Evolutionary conservation across 1,140 invertebrate genomes (phyloP).

Genomic region (Babylonia areolata): DNA sequence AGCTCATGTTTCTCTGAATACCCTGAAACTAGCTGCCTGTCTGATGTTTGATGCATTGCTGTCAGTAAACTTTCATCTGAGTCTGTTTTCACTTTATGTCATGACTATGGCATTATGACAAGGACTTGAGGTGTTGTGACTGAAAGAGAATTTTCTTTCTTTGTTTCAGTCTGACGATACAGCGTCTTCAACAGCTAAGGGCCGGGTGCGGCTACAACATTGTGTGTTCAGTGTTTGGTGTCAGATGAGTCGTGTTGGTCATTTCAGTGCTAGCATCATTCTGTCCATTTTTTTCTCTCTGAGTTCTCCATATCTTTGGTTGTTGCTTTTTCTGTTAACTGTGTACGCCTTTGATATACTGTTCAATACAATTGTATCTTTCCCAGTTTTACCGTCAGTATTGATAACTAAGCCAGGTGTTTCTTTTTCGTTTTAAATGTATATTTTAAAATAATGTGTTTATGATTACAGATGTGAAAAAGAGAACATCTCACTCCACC

Average conservation of each 20-base stretch:
- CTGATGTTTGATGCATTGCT: no score
- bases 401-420: background rate
- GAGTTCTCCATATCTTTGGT: conserved; percentile 12
- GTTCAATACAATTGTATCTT: background rate
- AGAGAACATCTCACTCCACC: no score
- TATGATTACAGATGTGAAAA: no score
- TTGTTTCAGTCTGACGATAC: background rate
- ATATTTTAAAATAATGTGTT: no score
- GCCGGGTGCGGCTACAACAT: background rate
- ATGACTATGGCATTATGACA: no score
- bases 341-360: background rate
- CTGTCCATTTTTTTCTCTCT: background rate
- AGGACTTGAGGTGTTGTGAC: no score
- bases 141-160: no score
- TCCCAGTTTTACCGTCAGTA: background rate
- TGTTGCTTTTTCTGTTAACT: background rate
- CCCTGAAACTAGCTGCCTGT: no score
- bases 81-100: no score
- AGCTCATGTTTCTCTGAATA: no score
- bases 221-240: conserved; percentile 37
- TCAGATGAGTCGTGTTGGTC: conserved; percentile 15
- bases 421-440: background rate
- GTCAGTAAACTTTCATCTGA: no score
- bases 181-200: no score
- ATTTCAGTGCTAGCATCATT: background rate